A percentile compares a stretch with the other conserved stretches of the same genome.
Evolutionary conservation across 2,888 invertebrate genomes (phyloP).

Genomic region (Amphimallon solstitiale): DNA sequence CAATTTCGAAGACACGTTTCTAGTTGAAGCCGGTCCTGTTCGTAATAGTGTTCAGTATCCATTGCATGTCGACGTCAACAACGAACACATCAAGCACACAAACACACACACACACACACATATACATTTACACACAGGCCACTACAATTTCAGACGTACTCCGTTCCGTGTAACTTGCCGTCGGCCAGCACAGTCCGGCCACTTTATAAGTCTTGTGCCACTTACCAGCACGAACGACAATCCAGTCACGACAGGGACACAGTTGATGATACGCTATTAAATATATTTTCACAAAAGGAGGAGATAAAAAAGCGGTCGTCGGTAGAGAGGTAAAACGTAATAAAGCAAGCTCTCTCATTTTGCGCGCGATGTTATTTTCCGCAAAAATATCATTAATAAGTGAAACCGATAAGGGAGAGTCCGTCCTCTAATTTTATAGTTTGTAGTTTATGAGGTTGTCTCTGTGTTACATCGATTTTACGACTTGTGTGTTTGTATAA

Average conservation of each 20-base stretch:
- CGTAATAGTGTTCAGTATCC: not conserved
- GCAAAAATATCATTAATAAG: slow-evolving; percentile 32
- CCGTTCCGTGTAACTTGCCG: slow-evolving; percentile 22
- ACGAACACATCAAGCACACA: too few relatives aligned
- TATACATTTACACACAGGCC: not conserved
- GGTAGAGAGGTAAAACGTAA: not conserved
- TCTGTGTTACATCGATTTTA: slow-evolving; percentile 19
- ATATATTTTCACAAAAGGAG: slow-evolving; percentile 11
- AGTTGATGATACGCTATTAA: slow-evolving; percentile 33
- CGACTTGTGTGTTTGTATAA: not conserved
- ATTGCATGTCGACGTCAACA: not conserved
- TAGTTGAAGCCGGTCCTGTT: too few relatives aligned
- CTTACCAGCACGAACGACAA: slow-evolving; percentile 29
- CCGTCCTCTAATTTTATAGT: not conserved
- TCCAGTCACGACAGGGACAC: slow-evolving; percentile 24
- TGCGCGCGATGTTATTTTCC: slow-evolving; percentile 15
- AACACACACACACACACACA: not conserved
- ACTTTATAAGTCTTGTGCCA: slow-evolving; percentile 29
- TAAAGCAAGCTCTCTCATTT: slow-evolving; percentile 11
- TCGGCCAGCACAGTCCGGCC: slow-evolving; percentile 4
- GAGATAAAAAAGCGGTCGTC: not conserved
- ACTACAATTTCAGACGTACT: not conserved
- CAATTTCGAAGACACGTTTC: too few relatives aligned
- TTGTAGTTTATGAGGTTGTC: not conserved
- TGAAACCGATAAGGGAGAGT: slow-evolving; percentile 19